phyloP scores from a whole-genome alignment of 2,797 vertebrate genomes.

The Petrocephalus sullivani region DNA sequence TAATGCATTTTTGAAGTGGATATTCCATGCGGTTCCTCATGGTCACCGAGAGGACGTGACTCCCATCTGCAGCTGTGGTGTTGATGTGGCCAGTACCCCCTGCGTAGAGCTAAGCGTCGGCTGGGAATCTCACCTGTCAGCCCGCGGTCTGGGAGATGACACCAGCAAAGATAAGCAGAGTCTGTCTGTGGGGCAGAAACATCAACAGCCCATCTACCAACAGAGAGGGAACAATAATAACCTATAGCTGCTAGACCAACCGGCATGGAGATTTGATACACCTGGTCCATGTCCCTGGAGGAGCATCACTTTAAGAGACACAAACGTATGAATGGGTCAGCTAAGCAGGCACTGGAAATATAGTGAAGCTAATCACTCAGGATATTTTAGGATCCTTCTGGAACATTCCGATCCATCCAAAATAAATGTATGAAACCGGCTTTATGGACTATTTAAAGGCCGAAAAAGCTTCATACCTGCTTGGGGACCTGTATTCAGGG shows the following conservation, averaged over 20 bases:
- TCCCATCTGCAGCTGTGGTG: background rate
- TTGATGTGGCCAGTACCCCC: no score
- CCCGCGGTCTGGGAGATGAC: background rate
- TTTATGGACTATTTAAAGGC: background rate
- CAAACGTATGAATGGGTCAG: background rate
- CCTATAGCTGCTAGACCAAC: background rate
- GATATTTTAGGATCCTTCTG: background rate
- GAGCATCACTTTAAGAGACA: background rate
- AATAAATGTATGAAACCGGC: background rate
- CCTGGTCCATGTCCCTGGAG: background rate
- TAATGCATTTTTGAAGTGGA: conserved; percentile 9
- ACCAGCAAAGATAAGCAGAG: background rate
- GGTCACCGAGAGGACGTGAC: background rate
- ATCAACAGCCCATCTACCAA: background rate
- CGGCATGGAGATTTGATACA: background rate
- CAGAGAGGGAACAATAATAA: background rate
- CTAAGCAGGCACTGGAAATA: background rate
- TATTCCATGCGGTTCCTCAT: background rate
- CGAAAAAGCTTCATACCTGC: background rate
- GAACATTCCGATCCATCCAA: background rate
- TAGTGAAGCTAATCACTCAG: background rate
- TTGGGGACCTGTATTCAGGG: background rate
- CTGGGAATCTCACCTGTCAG: background rate
- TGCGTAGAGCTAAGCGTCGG: background rate
- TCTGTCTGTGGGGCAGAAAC: background rate